phyloP scores from a whole-genome alignment of 2,888 invertebrate species.

The Drosophila borealis region DNA sequence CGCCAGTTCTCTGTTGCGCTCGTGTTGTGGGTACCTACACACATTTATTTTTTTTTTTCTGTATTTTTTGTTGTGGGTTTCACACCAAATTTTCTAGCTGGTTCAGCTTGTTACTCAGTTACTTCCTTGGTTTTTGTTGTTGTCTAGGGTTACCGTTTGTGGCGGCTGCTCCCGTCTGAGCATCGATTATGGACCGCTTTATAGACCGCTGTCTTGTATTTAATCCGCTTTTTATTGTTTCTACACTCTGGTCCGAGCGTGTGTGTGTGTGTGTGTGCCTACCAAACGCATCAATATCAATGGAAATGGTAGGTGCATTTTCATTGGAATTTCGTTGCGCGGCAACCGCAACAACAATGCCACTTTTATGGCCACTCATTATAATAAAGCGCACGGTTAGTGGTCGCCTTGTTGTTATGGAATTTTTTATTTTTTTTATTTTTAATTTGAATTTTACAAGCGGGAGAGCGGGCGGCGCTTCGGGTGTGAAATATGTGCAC shows the following conservation, averaged over 20 bases:
- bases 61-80: slow-evolving; percentile 62
- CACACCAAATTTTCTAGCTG: slow-evolving; percentile 76
- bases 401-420: slow-evolving; percentile 53
- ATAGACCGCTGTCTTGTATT: slow-evolving; percentile 74
- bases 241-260: slow-evolving; percentile 62
- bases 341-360: slow-evolving; percentile 57
- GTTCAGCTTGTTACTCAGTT: slow-evolving; percentile 67
- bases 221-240: slow-evolving; percentile 81
- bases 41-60: slow-evolving; percentile 34
- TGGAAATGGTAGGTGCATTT: slow-evolving; percentile 74
- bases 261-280: slow-evolving; percentile 21
- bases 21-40: slow-evolving; percentile 19
- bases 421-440: slow-evolving; percentile 37
- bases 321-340: slow-evolving; percentile 72
- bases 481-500: slow-evolving; percentile 67
- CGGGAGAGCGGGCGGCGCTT: slow-evolving; percentile 59
- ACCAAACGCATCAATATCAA: slow-evolving; percentile 69
- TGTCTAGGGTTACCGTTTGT: slow-evolving; percentile 59
- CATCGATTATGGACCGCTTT: slow-evolving; percentile 75
- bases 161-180: slow-evolving; percentile 65
- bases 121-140: slow-evolving; percentile 41
- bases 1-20: slow-evolving; percentile 27
- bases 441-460: slow-evolving; percentile 78
- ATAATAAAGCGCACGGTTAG: slow-evolving; percentile 81
- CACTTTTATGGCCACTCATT: slow-evolving; percentile 82